Conservation (phyloP, 2,797 vertebrate species). For the Lindbergichthys nudifrons region DNA sequence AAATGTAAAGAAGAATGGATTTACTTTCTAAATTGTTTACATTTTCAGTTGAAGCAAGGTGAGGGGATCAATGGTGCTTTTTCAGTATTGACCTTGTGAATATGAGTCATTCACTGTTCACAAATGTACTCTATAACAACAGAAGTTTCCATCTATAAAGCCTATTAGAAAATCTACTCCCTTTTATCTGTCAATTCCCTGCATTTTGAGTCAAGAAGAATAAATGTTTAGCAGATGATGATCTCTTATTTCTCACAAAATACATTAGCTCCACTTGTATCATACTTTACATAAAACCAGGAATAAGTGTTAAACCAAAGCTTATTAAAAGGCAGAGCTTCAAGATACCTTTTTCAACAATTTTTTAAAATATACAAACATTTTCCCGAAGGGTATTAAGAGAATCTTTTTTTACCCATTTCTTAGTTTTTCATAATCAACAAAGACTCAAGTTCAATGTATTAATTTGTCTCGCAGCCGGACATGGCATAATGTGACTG, state of each 20-base stretch:
- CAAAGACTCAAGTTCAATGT: not conserved
- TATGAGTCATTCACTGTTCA: constrained; percentile 14
- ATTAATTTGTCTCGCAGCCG: not conserved
- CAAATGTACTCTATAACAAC: not conserved
- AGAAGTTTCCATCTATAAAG: not conserved
- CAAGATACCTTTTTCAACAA: not conserved
- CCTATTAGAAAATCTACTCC: not conserved
- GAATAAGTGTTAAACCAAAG: not conserved
- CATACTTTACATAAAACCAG: not conserved
- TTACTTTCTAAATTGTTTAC: constrained; percentile 7
- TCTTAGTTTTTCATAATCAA: not conserved
- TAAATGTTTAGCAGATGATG: not conserved
- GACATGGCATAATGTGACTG: too few species aligned
- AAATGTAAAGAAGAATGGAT: too few species aligned
- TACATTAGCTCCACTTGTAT: not conserved
- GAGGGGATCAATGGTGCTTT: constrained; percentile 10
- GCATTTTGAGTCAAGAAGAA: not conserved
- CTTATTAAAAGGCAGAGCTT: not conserved
- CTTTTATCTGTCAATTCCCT: not conserved
- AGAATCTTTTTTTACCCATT: not conserved
- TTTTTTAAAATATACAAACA: too few species aligned
- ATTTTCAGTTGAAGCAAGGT: constrained; percentile 18
- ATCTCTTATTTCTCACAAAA: not conserved
- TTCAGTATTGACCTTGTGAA: constrained; percentile 31
- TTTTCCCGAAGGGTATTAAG: not conserved